Evolutionary conservation across 2,797 vertebrate genomes (phyloP).

Genomic region (Etheostoma nigrum): DNA sequence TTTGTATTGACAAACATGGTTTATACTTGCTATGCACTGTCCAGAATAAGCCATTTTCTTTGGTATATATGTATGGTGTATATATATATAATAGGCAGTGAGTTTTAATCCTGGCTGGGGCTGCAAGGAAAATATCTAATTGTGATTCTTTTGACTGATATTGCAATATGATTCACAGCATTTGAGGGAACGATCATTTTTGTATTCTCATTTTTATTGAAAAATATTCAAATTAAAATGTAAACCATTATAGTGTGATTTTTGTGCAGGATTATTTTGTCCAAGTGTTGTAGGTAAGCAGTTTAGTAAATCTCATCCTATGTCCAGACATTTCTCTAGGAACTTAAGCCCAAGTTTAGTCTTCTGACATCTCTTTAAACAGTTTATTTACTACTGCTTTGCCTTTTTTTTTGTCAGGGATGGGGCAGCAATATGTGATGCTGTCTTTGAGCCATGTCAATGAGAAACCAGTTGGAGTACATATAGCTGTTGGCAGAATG

Average conservation of each 20-base stretch:
- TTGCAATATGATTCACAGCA: no score
- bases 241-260: no score
- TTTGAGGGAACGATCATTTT: no score
- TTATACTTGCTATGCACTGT: conserved; percentile 1
- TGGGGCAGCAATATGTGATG: conserved; percentile 1
- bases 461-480: conserved; percentile 51
- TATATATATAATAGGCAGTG: neutral
- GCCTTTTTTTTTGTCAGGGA: conserved; percentile 30
- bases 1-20: neutral
- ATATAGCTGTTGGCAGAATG: conserved; percentile 60
- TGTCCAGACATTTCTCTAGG: conserved; percentile 8
- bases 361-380: neutral
- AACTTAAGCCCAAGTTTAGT: neutral
- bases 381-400: neutral
- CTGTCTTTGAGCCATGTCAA: conserved; percentile 15
- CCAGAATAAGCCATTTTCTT: neutral
- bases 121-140: no score
- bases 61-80: no score
- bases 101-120: conserved; percentile 12
- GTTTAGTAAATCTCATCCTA: conserved; percentile 2
- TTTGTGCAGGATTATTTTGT: neutral
- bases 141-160: no score
- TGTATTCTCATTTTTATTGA: no score
- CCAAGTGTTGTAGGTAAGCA: conserved; percentile 11
- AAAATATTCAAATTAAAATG: no score